Evolutionary conservation across 2,797 vertebrate species (phyloP).

Genomic region (Peromyscus attwateri): DNA sequence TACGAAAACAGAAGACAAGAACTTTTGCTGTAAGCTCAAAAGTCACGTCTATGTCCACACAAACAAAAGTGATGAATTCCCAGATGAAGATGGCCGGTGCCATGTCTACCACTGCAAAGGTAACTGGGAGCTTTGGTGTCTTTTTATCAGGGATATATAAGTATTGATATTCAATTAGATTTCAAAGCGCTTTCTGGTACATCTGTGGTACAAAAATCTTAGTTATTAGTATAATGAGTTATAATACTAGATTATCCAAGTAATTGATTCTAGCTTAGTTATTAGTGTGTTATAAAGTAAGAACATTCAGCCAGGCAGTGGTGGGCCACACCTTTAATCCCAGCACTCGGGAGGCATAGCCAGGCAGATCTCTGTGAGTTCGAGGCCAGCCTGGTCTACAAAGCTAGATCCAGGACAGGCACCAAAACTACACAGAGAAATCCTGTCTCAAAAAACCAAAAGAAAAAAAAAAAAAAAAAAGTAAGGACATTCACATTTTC

Average conservation of each 20-base stretch:
- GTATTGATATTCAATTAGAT: background rate
- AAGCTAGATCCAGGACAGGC: too few species aligned
- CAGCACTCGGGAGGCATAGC: too few species aligned
- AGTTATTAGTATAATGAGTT: constrained; percentile 40
- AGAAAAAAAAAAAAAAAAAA: background rate
- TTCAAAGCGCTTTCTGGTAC: background rate
- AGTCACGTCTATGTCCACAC: constrained; percentile 98
- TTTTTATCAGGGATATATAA: background rate
- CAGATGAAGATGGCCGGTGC: constrained; percentile 99
- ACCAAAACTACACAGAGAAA: too few species aligned
- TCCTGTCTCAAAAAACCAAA: too few species aligned
- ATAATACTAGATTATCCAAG: background rate
- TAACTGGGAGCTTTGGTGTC: constrained; percentile 82
- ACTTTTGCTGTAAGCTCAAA: constrained; percentile 99
- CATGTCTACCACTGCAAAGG: constrained; percentile 98
- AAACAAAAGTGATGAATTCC: constrained; percentile 98
- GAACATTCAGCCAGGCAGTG: background rate
- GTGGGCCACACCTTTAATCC: too few species aligned
- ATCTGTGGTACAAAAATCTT: background rate
- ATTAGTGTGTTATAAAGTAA: constrained; percentile 8
- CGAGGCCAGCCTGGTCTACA: too few species aligned
- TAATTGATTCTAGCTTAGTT: constrained; percentile 21
- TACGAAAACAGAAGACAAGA: constrained; percentile 97
- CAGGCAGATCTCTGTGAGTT: too few species aligned
- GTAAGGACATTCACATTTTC: constrained; percentile 1